Evolutionary conservation across 2,888 invertebrate species (phyloP), one percentile per base, ranked within the genome.

Genomic region (Sinopyrophorus schimmeli): DNA sequence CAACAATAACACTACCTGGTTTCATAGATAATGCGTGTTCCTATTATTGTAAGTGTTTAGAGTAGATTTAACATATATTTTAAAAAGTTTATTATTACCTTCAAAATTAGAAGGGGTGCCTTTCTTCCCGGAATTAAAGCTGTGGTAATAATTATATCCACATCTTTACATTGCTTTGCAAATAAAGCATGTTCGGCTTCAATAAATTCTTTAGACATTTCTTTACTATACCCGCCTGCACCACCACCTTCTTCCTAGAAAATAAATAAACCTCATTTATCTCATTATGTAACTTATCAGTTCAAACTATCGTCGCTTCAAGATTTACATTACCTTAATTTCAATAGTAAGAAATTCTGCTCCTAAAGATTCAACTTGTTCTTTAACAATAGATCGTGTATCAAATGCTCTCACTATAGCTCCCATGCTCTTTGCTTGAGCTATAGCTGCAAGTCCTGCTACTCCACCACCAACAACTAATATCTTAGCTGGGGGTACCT

Each of bases 401-500:
- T 93, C 92, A 72, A 93, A 93, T 39, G 87, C 91, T 46, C 92
- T 76, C 0, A 92, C 92, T 50, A 92, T 85, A 46, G 92, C 92
- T 9, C 92, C 93, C 89, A 93, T 89, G 72, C 87, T 80, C 78
- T 80, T 85, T 63, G 92, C 92, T 64, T 91, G 89, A 15, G 88
- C 92, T 38, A 89, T 84, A 15, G 92, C 90, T 16, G 91, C 86
- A 57, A 93, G 75, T 30, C 92, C 93, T 26, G 93, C 92, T 30
- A 93, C 93, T 38, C 93, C 92, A 34, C 91, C 92, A 53, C 93
- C 93, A 60, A 93, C 85, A 21, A 93, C 86, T 56, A 93, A 76
- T 58, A 92, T 86, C 70, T 92, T 91, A 39, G 91, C 90, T 4
- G 92, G 92, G 0, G 92, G 92, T 12, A 92, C 89, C 68, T 90